Percentiles rank a stretch among this genome's conserved stretches.
These are phyloP conservation scores for Netelia inedita DNA, from an alignment of 2,888 invertebrate species.

Conservation along the genomic window DNA sequence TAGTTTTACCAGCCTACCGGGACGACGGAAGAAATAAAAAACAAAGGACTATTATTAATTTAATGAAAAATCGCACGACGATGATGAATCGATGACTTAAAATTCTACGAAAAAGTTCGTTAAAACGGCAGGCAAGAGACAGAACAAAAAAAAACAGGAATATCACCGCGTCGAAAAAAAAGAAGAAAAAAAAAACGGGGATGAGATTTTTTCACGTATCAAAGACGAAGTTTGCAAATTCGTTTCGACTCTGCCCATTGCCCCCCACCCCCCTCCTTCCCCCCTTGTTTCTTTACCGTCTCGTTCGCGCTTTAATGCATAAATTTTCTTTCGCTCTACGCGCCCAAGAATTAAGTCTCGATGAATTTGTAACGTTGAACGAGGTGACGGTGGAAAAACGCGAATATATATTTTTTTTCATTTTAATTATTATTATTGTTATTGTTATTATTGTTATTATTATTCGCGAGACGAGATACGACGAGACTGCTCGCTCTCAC, in stretches of 20 bases:
- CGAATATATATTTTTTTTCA: slow-evolving; percentile 4
- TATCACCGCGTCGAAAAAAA: background rate
- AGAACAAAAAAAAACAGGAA: background rate
- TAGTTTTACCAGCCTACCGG: too few relatives aligned
- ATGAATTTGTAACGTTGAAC: slow-evolving; percentile 58
- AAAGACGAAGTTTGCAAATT: slow-evolving; percentile 53
- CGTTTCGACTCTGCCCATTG: slow-evolving; percentile 1
- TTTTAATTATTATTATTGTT: background rate
- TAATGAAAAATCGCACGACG: too few relatives aligned
- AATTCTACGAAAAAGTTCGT: too few relatives aligned
- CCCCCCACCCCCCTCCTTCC: background rate
- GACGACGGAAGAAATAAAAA: too few relatives aligned
- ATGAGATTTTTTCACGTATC: slow-evolving; percentile 15
- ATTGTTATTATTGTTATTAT: background rate
- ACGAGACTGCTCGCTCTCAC: background rate
- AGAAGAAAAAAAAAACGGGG: background rate
- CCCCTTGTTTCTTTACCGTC: background rate
- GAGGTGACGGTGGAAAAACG: slow-evolving; percentile 28
- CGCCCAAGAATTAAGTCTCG: slow-evolving; percentile 42
- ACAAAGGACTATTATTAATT: too few relatives aligned
- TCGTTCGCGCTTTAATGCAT: slow-evolving; percentile 46
- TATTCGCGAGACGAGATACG: slow-evolving; percentile 23
- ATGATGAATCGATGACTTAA: too few relatives aligned
- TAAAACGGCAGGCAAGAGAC: too few relatives aligned
- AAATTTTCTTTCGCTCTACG: slow-evolving; percentile 54